These are phyloP conservation scores for Microtus oregoni DNA, from an alignment of 2,113 vertebrate genomes.

Conservation along the genomic window DNA sequence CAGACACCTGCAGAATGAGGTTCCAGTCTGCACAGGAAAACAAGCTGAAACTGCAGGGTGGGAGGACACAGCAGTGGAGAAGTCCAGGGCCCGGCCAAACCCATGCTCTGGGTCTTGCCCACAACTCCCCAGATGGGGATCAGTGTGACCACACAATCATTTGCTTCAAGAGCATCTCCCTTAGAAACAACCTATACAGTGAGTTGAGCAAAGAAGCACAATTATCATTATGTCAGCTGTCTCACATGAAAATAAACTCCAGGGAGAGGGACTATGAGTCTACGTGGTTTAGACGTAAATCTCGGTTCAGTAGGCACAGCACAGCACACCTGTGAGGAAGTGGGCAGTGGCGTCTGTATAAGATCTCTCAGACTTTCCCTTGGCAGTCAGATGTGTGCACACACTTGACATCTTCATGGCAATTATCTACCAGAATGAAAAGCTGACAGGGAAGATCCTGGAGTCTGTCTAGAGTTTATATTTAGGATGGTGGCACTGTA, in stretches of 20 bases:
- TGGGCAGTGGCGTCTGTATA: not conserved
- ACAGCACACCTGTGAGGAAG: not conserved
- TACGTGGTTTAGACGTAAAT: not conserved
- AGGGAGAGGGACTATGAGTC: conserved; percentile 14
- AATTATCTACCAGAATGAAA: not conserved
- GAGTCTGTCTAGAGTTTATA: not conserved
- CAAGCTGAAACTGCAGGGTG: not conserved
- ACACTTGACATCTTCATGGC: not conserved
- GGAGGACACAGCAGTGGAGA: not conserved
- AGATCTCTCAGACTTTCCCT: not conserved
- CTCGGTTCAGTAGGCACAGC: not conserved
- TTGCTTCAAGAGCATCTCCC: conserved; percentile 41
- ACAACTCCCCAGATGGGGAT: not conserved
- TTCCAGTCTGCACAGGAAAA: conserved; percentile 49
- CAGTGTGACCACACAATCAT: not conserved
- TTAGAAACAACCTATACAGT: conserved; percentile 32
- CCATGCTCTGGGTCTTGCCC: not conserved
- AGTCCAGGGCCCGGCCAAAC: not conserved
- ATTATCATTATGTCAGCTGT: not conserved
- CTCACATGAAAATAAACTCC: not conserved
- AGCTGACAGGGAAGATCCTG: not conserved
- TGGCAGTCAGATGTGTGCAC: not conserved
- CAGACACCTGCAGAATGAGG: conserved; percentile 67
- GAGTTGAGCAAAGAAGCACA: conserved; percentile 46
- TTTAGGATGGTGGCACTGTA: not conserved